Evolutionary conservation across 2,113 vertebrate genomes (phyloP).

Genomic region (Hemibagrus wyckioides): DNA sequence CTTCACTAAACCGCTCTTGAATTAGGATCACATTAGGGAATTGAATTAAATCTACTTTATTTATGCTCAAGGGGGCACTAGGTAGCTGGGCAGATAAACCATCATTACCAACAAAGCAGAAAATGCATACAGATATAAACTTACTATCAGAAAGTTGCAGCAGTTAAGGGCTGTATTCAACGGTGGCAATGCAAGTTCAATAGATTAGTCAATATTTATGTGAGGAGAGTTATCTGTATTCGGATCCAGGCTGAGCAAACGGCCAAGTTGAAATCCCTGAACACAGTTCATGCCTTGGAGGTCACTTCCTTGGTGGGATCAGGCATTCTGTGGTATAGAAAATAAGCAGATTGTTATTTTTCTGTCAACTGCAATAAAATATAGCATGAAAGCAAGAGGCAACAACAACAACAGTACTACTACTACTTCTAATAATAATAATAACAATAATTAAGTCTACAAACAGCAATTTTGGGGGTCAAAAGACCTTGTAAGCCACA

Average conservation of each 20-base stretch:
- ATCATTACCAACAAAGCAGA: conserved; percentile 15
- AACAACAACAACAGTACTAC: background rate
- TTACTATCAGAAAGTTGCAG: background rate
- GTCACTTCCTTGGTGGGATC: background rate
- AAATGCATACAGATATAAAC: conserved; percentile 17
- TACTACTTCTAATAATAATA: background rate
- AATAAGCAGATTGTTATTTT: background rate
- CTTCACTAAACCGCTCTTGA: conserved; percentile 10
- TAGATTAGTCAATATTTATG: background rate
- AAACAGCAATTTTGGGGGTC: background rate
- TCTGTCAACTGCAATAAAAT: background rate
- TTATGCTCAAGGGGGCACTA: background rate
- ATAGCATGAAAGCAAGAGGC: background rate
- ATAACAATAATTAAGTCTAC: background rate
- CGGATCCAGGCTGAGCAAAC: background rate
- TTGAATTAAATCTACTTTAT: background rate
- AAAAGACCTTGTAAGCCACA: too few relatives aligned
- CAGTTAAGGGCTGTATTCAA: background rate
- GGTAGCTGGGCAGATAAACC: background rate
- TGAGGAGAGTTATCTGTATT: background rate
- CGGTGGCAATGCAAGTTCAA: background rate
- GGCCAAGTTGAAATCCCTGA: background rate
- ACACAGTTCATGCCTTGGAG: background rate
- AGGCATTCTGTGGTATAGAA: background rate
- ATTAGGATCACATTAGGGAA: conserved; percentile 12